These are phyloP conservation scores for Cichladusa arquata DNA, from an alignment of 2,113 vertebrate species.

Conservation along the genomic window DNA sequence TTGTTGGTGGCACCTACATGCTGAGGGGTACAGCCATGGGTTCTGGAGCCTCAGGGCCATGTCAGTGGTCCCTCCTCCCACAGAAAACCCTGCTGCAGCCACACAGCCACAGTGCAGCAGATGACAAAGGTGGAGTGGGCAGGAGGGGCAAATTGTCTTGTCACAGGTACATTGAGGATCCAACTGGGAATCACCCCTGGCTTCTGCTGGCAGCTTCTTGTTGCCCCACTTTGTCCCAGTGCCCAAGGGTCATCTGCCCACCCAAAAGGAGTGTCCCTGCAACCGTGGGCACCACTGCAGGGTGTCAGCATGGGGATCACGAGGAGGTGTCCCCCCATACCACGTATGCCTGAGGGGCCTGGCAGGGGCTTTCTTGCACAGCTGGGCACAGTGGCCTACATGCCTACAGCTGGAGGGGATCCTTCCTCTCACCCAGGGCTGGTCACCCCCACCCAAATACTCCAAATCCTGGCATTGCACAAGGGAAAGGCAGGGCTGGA, in stretches of 20 bases:
- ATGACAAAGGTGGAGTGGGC: neutral
- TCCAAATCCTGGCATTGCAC: neutral
- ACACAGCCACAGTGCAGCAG: neutral
- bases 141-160: neutral
- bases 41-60: too few species aligned
- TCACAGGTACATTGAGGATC: neutral
- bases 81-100: neutral
- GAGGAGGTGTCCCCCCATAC: neutral
- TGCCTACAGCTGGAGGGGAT: rapidly evolving
- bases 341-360: neutral
- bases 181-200: neutral
- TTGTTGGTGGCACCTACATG: neutral
- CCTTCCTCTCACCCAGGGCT: neutral
- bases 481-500: neutral
- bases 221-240: neutral
- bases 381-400: neutral
- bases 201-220: neutral
- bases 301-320: neutral
- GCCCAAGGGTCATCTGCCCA: neutral
- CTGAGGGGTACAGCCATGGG: neutral
- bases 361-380: neutral
- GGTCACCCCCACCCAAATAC: neutral
- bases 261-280: rapidly evolving
- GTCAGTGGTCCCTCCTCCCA: neutral
- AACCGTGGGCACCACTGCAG: too few species aligned